A percentile compares a stretch with the other conserved stretches of the same genome.
Conservation (phyloP, 1,140 invertebrate genomes). For the Drosophila asahinai region DNA sequence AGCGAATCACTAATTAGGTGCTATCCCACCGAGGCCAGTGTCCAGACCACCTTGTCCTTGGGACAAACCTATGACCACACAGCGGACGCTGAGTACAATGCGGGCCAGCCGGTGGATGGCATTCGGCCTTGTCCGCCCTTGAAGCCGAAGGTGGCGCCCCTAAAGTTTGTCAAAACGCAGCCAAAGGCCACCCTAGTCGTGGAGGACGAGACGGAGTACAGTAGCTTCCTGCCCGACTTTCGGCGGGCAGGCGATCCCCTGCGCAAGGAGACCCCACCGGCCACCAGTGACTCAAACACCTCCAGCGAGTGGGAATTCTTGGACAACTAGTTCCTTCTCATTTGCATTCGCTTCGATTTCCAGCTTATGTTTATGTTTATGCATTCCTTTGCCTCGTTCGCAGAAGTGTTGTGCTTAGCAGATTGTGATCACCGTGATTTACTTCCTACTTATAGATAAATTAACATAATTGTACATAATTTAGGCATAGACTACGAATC, state of each 20-base stretch:
- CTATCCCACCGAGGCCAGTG: conserved; percentile 60
- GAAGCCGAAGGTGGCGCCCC: conserved; percentile 23
- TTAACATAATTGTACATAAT: conserved; percentile 62
- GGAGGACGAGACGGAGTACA: conserved; percentile 46
- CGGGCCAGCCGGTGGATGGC: conserved; percentile 70
- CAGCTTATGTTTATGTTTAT: conserved; percentile 17
- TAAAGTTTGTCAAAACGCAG: conserved; percentile 60
- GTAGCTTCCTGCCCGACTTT: conserved; percentile 77
- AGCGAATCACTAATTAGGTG: conserved; percentile 46
- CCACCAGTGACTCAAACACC: conserved; percentile 67
- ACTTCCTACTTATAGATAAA: conserved; percentile 44
- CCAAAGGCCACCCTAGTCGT: conserved; percentile 24
- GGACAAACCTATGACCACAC: background rate
- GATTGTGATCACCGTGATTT: conserved; percentile 66
- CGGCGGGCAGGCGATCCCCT: conserved; percentile 61
- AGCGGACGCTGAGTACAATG: conserved; percentile 37
- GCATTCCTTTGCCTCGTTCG: conserved; percentile 9
- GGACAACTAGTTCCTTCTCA: conserved; percentile 61
- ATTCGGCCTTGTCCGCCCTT: conserved; percentile 29
- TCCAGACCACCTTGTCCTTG: conserved; percentile 57
- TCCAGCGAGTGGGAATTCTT: conserved; percentile 84
- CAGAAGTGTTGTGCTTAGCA: conserved; percentile 58
- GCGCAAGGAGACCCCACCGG: conserved; percentile 32
- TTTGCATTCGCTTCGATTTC: conserved; percentile 13
- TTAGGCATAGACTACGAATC: conserved; percentile 30